Base-by-base conservation (phyloP, 2,888 invertebrate species). In the Pecten maximus region DNA sequence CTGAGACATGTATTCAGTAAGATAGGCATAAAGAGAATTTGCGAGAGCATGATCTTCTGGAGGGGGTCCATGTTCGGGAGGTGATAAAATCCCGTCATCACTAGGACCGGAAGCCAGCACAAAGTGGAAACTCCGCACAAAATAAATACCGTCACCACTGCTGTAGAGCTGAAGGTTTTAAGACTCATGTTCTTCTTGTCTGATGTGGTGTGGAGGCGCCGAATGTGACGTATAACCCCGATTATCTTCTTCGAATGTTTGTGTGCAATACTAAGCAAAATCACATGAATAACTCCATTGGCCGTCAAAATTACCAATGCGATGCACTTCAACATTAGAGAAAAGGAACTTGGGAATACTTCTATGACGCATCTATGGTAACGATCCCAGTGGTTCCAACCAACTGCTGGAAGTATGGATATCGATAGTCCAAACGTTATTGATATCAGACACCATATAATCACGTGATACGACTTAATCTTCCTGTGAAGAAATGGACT, bases 41-140 rank as follows among this genome's bases (percentile, higher is more conserved):
- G 90, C 15, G 87, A 88, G 8, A 91, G 86, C 2, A 90, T 40
- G 28, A 87, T 87, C 40, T 89, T 40, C 23, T 28, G 35, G 8
- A 54, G 19, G 39, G 87, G 86, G 16, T 86, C 50, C 60, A 91
- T 88, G 15, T 90, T 50, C 23, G 89, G 74, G n/a, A 88, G 50
- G 10, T 89, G 54, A 16, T 90, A 60, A n/a, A 91, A 54, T 19
- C 60, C 90, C 16, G 87, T 88, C 12, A 88, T 87, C n/a, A 91
- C 48, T 10, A 91, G 40, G n/a, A 89, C 60, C 40, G 91, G 91
- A 87, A 91, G 86, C 91, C 91, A 91, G 40, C 90, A 91, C 35
- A 89, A 0, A 6, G 89, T 89, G 1, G 91, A 91, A n/a, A 91
- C 87, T 40, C 89, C 89, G 15, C 90, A 89, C 16, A 91, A 35